Percentiles rank a stretch among this genome's conserved stretches.
These are phyloP conservation scores for Orthosia incerta DNA, from an alignment of 2,888 invertebrate species.

Conservation along the genomic window DNA sequence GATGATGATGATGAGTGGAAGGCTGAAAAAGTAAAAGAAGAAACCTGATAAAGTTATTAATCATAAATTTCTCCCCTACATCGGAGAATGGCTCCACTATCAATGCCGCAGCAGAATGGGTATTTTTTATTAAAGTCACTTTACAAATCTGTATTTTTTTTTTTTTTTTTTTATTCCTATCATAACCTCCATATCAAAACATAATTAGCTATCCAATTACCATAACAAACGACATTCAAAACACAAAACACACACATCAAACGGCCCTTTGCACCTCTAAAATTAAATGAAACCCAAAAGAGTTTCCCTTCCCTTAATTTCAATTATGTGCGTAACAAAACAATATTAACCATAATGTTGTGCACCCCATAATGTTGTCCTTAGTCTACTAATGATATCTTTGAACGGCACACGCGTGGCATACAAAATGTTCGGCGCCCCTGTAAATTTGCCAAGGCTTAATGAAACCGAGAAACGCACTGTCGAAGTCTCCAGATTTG, in stretches of 20 bases:
- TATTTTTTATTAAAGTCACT: background rate
- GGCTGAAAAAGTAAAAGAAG: background rate
- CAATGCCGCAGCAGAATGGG: background rate
- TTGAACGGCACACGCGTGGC: constrained; percentile 69
- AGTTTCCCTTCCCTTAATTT: constrained; percentile 61
- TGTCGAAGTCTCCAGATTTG: constrained; percentile 79
- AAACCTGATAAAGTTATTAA: background rate
- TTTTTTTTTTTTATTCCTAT: background rate
- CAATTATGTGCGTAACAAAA: constrained; percentile 67
- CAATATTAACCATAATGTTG: constrained; percentile 70
- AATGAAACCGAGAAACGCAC: constrained; percentile 68
- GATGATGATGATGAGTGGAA: too few species aligned
- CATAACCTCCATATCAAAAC: background rate
- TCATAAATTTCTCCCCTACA: too few species aligned
- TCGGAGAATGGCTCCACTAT: too few species aligned
- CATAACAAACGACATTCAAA: constrained; percentile 29
- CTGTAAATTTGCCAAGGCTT: constrained; percentile 70
- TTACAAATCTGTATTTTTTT: constrained; percentile 4
- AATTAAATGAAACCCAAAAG: constrained; percentile 47
- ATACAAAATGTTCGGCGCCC: constrained; percentile 66
- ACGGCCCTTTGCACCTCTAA: constrained; percentile 20
- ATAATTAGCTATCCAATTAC: constrained; percentile 35
- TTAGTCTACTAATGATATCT: constrained; percentile 76
- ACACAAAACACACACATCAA: constrained; percentile 29
- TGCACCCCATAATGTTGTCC: constrained; percentile 71